Evolutionary conservation across 2,888 invertebrate species (phyloP), one percentile per base, ranked within the genome.

Genomic region (Papilio demoleus): DNA sequence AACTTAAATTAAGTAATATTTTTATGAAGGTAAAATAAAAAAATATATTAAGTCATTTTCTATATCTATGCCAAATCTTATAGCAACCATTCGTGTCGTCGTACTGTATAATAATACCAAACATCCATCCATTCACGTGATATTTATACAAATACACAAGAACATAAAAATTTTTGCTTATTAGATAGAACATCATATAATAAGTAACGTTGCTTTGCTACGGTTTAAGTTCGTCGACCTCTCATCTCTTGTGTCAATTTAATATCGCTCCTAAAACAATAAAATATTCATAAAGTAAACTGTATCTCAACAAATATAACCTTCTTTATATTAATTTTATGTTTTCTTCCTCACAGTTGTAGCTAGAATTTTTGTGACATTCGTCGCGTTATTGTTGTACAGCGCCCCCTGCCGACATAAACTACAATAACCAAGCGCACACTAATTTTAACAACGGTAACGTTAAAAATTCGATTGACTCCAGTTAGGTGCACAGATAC

Each of bases 261-360:
- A 45, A 45, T 45, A 45, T 17, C 14, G 42, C 42, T 42, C 17
- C 42, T 42, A 42, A 45, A 45, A 17, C 19, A 45, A 45, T 45
- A 45, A 45, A 45, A 45, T 9, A 17, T 19, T 19, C 2, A 14
- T 45, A 45, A 19, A 2, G 3, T 8, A 42, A 42, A 38, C 42
- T 17, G 6, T 42, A 17, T 6, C 17, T 42, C 8, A 3, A 42
- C 42, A 9, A 42, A 31, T 42, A 42, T 6, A 17, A 17, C 9
- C 42, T 17, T 17, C 17, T 17, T 9, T 17, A 17, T 42, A 42
- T 42, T 19, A 14, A 17, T 19, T 42, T 42, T 19, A 42, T 17
- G 8, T 9, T 19, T 17, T 0, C 17, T 42, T 17, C 17, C 42
- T 42, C 9, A n/a, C 42, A 42, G 42, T 17, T 42, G 19, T 2